Conservation (phyloP, 2,797 vertebrate genomes). For the Botia almorhae region DNA sequence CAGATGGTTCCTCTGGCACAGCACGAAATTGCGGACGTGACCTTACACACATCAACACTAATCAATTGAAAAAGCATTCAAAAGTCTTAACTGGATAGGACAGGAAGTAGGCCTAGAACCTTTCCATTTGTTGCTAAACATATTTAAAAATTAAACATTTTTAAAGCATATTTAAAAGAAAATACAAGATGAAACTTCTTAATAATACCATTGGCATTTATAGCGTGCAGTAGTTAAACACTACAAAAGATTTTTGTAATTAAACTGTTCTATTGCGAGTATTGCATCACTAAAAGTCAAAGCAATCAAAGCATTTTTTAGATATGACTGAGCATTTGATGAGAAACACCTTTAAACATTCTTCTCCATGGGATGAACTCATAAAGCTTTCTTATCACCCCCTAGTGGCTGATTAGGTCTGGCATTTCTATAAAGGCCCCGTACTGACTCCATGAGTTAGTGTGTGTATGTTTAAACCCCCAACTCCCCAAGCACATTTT, state of each 20-base stretch:
- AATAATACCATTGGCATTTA: neutral
- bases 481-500: conserved; percentile 12
- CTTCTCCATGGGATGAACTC: conserved; percentile 32
- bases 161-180: neutral
- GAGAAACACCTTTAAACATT: conserved; percentile 48
- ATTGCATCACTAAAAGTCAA: conserved; percentile 29
- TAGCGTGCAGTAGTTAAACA: neutral
- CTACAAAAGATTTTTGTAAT: conserved; percentile 28
- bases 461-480: neutral
- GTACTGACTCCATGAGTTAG: neutral
- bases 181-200: too few species aligned
- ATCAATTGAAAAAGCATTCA: conserved; percentile 25
- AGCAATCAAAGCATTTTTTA: conserved; percentile 47
- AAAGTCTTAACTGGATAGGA: conserved; percentile 53
- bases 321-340: conserved; percentile 53
- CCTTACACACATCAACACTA: conserved; percentile 46
- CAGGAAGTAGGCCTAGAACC: conserved; percentile 24
- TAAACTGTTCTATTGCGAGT: conserved; percentile 15
- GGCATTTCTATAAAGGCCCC: conserved; percentile 13
- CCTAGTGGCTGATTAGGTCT: conserved; percentile 50
- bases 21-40: conserved; percentile 39
- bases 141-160: neutral
- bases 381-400: conserved; percentile 52
- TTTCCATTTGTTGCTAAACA: conserved; percentile 36
- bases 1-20: conserved; percentile 67